Base-by-base conservation (phyloP, 2,888 invertebrate genomes). In the Drosophila ustulata region DNA sequence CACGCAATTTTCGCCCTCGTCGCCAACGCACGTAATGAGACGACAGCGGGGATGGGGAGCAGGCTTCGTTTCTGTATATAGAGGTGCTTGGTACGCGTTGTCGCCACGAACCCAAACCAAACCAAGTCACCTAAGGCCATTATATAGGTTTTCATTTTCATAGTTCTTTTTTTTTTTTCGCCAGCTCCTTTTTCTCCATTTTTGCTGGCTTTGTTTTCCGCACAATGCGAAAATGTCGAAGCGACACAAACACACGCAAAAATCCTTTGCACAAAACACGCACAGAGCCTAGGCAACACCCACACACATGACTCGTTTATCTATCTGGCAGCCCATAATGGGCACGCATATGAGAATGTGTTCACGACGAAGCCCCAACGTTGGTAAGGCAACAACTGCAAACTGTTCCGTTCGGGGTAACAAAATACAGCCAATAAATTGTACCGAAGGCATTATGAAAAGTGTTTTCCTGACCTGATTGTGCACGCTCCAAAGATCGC, bases 51-150 rank as follows among this genome's bases (percentile, higher is more conserved):
- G 1, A 3, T 13, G 23, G 6, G 63, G 9, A 37, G 41, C 9
- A 53, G 28, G 28, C 4, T 5, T 28, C 28, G 5, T 7, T 30
- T 7, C 18, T 30, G 30, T 32, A 32, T 32, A 32, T 4, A 4
- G 56, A 66, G 87, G 85, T 77, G 84, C 88, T 77, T 88, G 89
- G 86, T 78, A 86, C 86, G 75, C 74, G 72, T 69, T 89, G 89
- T 72, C 88, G 70, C 88, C 81, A 76, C 58, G 50, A 55, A 41
- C 46, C 59, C 66, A 32, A 32, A 32, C 34, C 34, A 59, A 46
- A 7, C 13, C 63, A 46, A 61, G 41, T 56, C 49, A 77, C 56
- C 68, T 72, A 66, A 58, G 66, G 75, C 74, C 71, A 61, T 82
- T 85, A 64, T 75, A 78, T 67, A 57, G 70, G 73, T 69, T 76